Evolutionary conservation across 2,113 vertebrate species (phyloP).

Genomic region (Campylomormyrus tamandua): DNA sequence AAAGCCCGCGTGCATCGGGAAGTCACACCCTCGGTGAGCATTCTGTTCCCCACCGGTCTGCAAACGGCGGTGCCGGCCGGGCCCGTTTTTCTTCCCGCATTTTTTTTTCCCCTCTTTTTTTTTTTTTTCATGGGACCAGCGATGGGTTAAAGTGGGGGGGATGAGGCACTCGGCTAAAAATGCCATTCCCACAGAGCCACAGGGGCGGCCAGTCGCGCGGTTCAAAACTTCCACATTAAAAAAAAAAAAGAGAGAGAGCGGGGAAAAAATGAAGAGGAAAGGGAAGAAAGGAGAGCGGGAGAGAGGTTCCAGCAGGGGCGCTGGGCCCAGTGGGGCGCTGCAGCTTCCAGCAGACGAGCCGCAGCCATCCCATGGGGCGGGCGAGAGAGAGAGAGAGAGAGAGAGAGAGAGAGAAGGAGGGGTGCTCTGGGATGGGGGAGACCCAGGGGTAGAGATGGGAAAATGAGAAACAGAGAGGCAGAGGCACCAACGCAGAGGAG

Average conservation of each 20-base stretch:
- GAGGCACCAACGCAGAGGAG: slow-evolving; percentile 20
- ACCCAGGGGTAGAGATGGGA: background rate
- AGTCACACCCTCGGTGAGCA: background rate
- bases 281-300: slow-evolving; percentile 37
- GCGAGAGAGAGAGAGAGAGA: background rate
- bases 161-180: slow-evolving; percentile 69
- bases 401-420: background rate
- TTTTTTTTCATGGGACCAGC: slow-evolving; percentile 29
- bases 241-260: slow-evolving; percentile 42
- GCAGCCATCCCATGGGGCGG: slow-evolving; percentile 49
- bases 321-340: slow-evolving; percentile 57
- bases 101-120: background rate
- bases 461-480: slow-evolving; percentile 27
- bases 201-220: slow-evolving; percentile 64
- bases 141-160: slow-evolving; percentile 60
- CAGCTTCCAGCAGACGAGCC: slow-evolving; percentile 61
- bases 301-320: slow-evolving; percentile 60
- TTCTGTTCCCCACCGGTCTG: background rate
- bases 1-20: background rate
- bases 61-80: background rate
- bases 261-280: slow-evolving; percentile 31
- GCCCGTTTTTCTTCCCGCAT: background rate
- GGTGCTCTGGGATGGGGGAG: slow-evolving; percentile 1
- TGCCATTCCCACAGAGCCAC: slow-evolving; percentile 65
- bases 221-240: slow-evolving; percentile 74